Percentiles rank a stretch among this genome's conserved stretches.
Evolutionary conservation across 2,888 invertebrate species (phyloP).

Genomic region (Hyalella azteca): DNA sequence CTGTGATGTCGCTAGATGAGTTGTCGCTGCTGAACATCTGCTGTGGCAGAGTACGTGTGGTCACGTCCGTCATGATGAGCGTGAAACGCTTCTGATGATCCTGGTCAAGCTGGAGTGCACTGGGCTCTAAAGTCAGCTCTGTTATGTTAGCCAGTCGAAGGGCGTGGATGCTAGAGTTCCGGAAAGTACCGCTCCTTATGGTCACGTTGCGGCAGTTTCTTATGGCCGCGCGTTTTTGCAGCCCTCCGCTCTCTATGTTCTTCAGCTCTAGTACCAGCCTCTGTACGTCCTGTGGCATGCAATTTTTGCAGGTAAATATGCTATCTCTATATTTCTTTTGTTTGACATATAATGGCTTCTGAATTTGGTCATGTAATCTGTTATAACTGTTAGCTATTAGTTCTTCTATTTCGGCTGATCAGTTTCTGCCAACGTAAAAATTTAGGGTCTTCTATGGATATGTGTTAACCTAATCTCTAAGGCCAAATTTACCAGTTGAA

Average conservation of each 20-base stretch:
- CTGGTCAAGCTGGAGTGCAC: background rate
- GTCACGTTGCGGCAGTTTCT: slow-evolving; percentile 1
- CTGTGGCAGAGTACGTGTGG: background rate
- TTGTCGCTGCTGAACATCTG: background rate
- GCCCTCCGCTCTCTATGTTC: background rate
- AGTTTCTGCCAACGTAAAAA: no score
- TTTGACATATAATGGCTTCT: no score
- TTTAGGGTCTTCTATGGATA: no score
- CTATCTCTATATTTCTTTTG: no score
- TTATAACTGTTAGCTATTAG: no score
- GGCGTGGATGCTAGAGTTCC: background rate
- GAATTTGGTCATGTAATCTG: no score
- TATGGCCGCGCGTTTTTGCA: background rate
- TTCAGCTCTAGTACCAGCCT: background rate
- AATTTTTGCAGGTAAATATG: background rate
- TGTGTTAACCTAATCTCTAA: no score
- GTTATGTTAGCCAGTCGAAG: slow-evolving; percentile 5
- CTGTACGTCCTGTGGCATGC: no score
- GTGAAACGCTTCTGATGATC: background rate
- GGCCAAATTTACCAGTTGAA: no score
- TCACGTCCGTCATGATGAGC: background rate
- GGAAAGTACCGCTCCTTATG: background rate
- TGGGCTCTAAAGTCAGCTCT: background rate
- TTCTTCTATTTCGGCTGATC: no score
- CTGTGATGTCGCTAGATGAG: background rate